Conservation (phyloP, 2,797 vertebrate genomes). For the Channa striata region DNA sequence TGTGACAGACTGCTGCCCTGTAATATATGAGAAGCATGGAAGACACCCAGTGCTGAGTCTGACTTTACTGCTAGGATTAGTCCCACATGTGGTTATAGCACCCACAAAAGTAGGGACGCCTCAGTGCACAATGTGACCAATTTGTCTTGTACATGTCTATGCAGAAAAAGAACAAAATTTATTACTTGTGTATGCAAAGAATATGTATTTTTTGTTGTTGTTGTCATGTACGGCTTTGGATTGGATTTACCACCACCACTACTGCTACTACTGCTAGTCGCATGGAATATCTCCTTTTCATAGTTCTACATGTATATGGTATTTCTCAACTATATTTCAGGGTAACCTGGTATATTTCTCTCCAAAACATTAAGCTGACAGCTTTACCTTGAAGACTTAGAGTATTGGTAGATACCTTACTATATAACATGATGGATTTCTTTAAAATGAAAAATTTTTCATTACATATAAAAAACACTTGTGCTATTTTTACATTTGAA, state of each 20-base stretch:
- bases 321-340: not conserved
- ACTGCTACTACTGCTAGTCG: no score
- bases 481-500: no score
- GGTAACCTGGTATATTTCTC: not conserved
- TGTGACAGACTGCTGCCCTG: slow-evolving; percentile 54
- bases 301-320: not conserved
- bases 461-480: not conserved
- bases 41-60: slow-evolving; percentile 63
- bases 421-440: not conserved
- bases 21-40: slow-evolving; percentile 60
- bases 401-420: not conserved
- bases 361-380: slow-evolving; percentile 2
- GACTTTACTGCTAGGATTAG: slow-evolving; percentile 59
- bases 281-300: not conserved
- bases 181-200: slow-evolving; percentile 30
- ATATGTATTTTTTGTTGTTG: slow-evolving; percentile 8
- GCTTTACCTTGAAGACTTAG: not conserved
- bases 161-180: slow-evolving; percentile 1
- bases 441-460: slow-evolving; percentile 1
- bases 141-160: slow-evolving; percentile 33
- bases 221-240: slow-evolving; percentile 7
- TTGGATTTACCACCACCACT: not conserved
- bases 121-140: slow-evolving; percentile 16
- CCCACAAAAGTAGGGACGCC: slow-evolving; percentile 19
- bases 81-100: slow-evolving; percentile 63